phyloP scores from a whole-genome alignment of 2,888 invertebrate species.

The Aelia acuminata region DNA sequence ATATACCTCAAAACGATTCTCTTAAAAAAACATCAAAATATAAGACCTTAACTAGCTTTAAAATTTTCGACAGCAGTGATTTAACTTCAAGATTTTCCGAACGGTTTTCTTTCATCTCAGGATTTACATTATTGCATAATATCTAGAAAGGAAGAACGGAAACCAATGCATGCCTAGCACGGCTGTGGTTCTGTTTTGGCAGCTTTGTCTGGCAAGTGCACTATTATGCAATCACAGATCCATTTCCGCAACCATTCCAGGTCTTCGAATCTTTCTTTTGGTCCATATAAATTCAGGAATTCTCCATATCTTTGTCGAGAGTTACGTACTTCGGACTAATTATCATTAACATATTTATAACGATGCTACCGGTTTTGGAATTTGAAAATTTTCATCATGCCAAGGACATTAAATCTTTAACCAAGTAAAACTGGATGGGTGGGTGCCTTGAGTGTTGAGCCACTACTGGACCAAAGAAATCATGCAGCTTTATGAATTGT shows the following conservation, averaged over 20 bases:
- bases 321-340: not conserved
- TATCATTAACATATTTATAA: not conserved
- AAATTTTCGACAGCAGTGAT: too few species aligned
- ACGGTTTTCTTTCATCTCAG: not conserved
- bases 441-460: too few species aligned
- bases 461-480: too few species aligned
- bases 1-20: too few species aligned
- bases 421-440: too few species aligned
- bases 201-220: not conserved
- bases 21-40: too few species aligned
- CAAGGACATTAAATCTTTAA: too few species aligned
- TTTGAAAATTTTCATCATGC: too few species aligned
- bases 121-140: not conserved
- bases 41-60: too few species aligned
- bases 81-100: not conserved
- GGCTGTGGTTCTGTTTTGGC: not conserved
- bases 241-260: not conserved
- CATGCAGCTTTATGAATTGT: too few species aligned
- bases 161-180: not conserved
- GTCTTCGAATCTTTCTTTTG: not conserved
- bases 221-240: not conserved
- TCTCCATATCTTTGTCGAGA: not conserved
- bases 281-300: conserved; percentile 3
- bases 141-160: not conserved
- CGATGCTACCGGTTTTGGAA: not conserved